These are phyloP conservation scores for Cheilosia scutellata DNA, from an alignment of 2,888 invertebrate species.

Conservation along the genomic window DNA sequence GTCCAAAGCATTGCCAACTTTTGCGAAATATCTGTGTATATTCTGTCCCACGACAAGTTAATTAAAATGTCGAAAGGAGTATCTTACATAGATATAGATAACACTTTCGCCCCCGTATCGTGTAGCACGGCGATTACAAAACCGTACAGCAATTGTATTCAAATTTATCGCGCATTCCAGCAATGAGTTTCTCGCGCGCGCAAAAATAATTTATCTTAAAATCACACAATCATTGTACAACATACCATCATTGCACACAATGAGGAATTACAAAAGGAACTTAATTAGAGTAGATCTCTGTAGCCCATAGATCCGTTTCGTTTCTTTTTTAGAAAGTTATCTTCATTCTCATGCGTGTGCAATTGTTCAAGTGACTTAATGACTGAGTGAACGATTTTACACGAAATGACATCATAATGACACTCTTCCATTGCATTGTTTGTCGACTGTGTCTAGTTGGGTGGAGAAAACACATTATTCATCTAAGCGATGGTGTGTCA, in stretches of 20 bases:
- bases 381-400: conserved; percentile 72
- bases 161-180: conserved; percentile 60
- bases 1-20: neutral
- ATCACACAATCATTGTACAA: conserved; percentile 48
- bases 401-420: conserved; percentile 71
- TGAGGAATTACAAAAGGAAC: conserved; percentile 28
- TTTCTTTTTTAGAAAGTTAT: conserved; percentile 59
- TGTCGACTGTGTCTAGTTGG: conserved; percentile 5
- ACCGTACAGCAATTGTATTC: conserved; percentile 63
- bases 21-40: conserved; percentile 15
- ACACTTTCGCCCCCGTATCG: conserved; percentile 43
- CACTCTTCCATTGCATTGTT: conserved; percentile 58
- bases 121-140: conserved; percentile 46
- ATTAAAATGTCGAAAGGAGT: conserved; percentile 49
- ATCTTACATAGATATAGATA: neutral
- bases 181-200: conserved; percentile 48
- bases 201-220: conserved; percentile 33
- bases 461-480: conserved; percentile 31
- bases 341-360: conserved; percentile 64
- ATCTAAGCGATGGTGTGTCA: conserved; percentile 56
- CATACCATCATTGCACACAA: conserved; percentile 46
- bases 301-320: conserved; percentile 14
- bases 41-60: conserved; percentile 47
- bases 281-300: conserved; percentile 34
- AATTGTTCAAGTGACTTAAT: conserved; percentile 67